Conservation (phyloP, 2,113 vertebrate genomes). For the Pterocles orientalis region DNA sequence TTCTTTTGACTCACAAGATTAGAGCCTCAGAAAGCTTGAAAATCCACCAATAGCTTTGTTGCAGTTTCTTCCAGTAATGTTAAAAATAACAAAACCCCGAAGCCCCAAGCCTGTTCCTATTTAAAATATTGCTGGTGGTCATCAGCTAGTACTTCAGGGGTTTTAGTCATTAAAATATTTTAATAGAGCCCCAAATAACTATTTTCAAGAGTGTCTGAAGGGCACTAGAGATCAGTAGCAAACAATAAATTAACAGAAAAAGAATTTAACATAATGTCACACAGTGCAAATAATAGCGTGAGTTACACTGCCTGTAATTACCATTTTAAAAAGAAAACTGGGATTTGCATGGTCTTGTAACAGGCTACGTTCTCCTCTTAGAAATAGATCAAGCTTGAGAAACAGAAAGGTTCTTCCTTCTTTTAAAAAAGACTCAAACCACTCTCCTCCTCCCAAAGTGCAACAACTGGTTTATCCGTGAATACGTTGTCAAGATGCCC, state of each 20-base stretch:
- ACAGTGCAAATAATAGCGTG: constrained; percentile 37
- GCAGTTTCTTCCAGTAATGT: neutral
- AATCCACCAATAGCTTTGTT: neutral
- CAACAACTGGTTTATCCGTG: neutral
- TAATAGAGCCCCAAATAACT: constrained; percentile 44
- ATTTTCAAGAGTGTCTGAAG: constrained; percentile 60
- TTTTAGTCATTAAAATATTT: constrained; percentile 60
- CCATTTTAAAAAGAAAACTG: constrained; percentile 19
- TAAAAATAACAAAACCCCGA: neutral
- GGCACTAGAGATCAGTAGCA: constrained; percentile 43
- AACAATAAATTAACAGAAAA: constrained; percentile 59
- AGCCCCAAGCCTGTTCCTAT: neutral
- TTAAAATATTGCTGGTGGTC: constrained; percentile 32
- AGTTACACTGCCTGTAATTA: constrained; percentile 37
- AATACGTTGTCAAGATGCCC: neutral
- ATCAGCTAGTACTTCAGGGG: constrained; percentile 12
- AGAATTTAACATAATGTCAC: constrained; percentile 23
- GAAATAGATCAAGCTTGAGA: neutral
- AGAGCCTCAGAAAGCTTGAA: neutral
- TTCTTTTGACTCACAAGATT: constrained; percentile 9
- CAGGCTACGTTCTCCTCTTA: neutral
- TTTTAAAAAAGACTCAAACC: neutral
- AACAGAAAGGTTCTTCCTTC: neutral
- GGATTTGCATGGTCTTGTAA: neutral
- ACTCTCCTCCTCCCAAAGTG: neutral